Percentiles rank a stretch among this genome's conserved stretches.
These are phyloP conservation scores for Argyra leucocephala DNA, from an alignment of 2,888 invertebrate species.

Conservation along the genomic window DNA sequence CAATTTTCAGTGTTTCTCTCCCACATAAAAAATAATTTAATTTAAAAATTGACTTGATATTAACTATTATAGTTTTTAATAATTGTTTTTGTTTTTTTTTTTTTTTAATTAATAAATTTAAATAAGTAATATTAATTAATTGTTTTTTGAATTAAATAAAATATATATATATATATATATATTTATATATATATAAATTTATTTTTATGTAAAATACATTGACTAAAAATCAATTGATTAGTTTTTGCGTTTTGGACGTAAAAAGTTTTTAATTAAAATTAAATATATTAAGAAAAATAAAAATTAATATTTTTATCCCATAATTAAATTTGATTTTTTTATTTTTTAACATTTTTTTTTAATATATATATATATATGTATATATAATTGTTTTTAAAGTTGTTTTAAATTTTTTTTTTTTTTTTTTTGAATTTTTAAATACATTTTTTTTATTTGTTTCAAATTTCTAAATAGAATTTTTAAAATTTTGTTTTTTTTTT, in stretches of 20 bases:
- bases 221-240: too few species aligned
- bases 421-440: conserved; percentile 15
- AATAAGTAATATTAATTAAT: too few species aligned
- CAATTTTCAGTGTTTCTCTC: conserved; percentile 12
- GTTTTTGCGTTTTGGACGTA: conserved; percentile 9
- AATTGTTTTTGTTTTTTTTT: too few species aligned
- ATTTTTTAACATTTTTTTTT: too few species aligned
- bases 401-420: conserved; percentile 24
- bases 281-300: background rate
- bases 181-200: too few species aligned
- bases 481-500: conserved; percentile 14
- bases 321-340: too few species aligned
- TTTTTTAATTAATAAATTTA: too few species aligned
- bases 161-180: background rate
- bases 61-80: too few species aligned
- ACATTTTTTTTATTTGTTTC: conserved; percentile 20
- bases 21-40: too few species aligned
- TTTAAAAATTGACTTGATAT: too few species aligned
- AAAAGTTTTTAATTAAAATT: background rate
- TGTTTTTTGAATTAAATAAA: too few species aligned
- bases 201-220: conserved; percentile 7
- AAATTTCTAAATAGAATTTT: conserved; percentile 14
- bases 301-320: background rate
- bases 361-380: too few species aligned
- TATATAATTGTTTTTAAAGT: conserved; percentile 10